Evolutionary conservation across 2,888 invertebrate genomes (phyloP).

Genomic region (Oligia strigilis): DNA sequence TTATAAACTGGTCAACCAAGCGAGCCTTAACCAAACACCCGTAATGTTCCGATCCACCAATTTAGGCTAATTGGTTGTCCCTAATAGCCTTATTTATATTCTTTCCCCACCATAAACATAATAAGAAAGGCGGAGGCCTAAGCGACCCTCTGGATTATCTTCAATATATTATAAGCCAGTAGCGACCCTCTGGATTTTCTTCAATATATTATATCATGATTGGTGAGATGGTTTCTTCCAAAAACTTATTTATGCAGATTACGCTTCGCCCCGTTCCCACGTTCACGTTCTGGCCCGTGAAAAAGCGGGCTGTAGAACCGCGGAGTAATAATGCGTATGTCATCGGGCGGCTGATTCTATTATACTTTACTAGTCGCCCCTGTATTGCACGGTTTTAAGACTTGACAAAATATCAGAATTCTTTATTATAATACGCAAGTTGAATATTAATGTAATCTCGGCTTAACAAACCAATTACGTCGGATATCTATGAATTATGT

Average conservation of each 20-base stretch:
- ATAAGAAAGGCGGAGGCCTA: conserved; percentile 3
- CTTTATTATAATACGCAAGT: background rate
- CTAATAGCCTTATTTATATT: conserved; percentile 29
- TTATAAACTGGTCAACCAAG: background rate
- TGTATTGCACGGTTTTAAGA: background rate
- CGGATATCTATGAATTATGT: no score
- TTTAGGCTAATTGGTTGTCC: conserved; percentile 24
- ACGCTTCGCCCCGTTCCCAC: background rate
- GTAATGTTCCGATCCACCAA: conserved; percentile 3
- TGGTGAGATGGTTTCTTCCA: background rate
- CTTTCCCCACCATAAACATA: background rate
- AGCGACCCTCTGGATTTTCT: no score
- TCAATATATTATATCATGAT: no score
- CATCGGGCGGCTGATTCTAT: background rate
- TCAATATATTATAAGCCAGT: conserved; percentile 6
- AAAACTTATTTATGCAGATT: conserved; percentile 43
- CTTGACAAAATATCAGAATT: background rate
- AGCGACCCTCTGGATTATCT: conserved; percentile 8
- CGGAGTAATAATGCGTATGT: background rate
- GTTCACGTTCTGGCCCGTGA: no score
- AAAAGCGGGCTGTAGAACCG: no score
- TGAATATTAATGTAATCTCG: no score
- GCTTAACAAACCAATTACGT: no score
- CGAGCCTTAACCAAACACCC: conserved; percentile 6
- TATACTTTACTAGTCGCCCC: background rate